These are phyloP conservation scores for Sebastes aleutianus DNA, from an alignment of 2,797 vertebrate species.

Conservation along the genomic window DNA sequence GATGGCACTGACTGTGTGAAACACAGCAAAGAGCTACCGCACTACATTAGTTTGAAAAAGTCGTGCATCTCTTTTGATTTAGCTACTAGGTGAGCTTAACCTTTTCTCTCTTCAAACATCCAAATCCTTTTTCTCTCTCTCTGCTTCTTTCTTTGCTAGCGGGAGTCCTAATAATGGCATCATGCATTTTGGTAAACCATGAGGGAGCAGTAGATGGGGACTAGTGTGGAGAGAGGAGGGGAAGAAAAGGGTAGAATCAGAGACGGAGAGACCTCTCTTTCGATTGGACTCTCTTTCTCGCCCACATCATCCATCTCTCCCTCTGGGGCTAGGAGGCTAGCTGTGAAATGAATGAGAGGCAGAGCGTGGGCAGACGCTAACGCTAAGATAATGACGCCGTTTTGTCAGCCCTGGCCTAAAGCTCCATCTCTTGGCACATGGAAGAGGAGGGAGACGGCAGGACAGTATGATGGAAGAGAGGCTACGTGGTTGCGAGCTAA, in stretches of 20 bases:
- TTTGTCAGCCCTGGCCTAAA: constrained; percentile 72
- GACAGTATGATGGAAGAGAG: constrained; percentile 43
- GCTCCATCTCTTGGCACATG: constrained; percentile 66
- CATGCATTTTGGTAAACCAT: constrained; percentile 44
- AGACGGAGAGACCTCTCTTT: constrained; percentile 50
- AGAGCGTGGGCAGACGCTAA: constrained; percentile 72
- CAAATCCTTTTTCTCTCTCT: background rate
- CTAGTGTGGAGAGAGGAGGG: constrained; percentile 4
- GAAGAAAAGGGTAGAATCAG: constrained; percentile 30
- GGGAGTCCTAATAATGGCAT: constrained; percentile 40
- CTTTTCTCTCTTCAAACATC: constrained; percentile 7
- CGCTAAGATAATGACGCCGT: constrained; percentile 74
- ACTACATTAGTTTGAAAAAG: background rate
- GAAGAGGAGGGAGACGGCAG: constrained; percentile 53
- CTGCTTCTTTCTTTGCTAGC: background rate
- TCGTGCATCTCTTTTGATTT: background rate
- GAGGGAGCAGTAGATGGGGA: constrained; percentile 31
- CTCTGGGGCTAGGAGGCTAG: constrained; percentile 64
- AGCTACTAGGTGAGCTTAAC: constrained; percentile 4
- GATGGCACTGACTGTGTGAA: background rate
- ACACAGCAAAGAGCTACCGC: background rate
- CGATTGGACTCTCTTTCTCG: constrained; percentile 39
- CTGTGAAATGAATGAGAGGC: constrained; percentile 73
- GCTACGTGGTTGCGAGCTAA: constrained; percentile 20
- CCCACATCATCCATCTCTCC: constrained; percentile 57